Evolutionary conservation across 2,113 vertebrate genomes (phyloP).

Genomic region (Hassar affinis): DNA sequence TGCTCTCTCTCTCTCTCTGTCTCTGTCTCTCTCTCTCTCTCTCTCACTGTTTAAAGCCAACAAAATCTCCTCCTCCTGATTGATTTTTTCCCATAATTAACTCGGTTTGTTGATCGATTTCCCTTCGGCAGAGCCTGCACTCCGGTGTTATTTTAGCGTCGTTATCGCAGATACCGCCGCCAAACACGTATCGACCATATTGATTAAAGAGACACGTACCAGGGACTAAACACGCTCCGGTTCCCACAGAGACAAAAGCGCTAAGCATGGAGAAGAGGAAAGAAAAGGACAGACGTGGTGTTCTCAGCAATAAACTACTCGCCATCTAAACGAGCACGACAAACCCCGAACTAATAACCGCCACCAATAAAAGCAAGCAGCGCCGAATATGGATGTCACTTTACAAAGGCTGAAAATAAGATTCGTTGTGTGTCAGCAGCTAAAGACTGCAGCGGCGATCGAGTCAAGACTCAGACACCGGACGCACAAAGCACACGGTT

Average conservation of each 20-base stretch:
- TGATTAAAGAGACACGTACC: conserved; percentile 63
- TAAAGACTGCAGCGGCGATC: background rate
- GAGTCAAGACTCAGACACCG: background rate
- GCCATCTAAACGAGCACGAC: conserved; percentile 6
- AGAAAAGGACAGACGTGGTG: background rate
- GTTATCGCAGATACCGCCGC: conserved; percentile 61
- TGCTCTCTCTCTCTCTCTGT: conserved; percentile 21
- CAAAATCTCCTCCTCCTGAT: conserved; percentile 76
- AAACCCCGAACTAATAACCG: background rate
- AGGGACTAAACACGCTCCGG: conserved; percentile 45
- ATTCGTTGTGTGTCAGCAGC: background rate
- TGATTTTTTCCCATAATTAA: conserved; percentile 84
- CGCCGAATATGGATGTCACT: background rate
- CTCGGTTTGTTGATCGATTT: conserved; percentile 80
- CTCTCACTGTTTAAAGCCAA: conserved; percentile 65
- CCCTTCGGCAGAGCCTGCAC: conserved; percentile 66
- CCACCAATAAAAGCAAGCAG: background rate
- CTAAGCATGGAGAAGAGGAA: conserved; percentile 13
- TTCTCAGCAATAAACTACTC: background rate
- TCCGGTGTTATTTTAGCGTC: conserved; percentile 63
- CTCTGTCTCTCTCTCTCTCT: conserved; percentile 51
- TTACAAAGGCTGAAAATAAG: background rate
- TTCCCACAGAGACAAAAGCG: conserved; percentile 21
- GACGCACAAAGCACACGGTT: background rate
- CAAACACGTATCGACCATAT: conserved; percentile 67